Percentiles rank a stretch among this genome's conserved stretches.
Conservation (phyloP, 2,888 invertebrate genomes). For the Coenonympha glycerion region DNA sequence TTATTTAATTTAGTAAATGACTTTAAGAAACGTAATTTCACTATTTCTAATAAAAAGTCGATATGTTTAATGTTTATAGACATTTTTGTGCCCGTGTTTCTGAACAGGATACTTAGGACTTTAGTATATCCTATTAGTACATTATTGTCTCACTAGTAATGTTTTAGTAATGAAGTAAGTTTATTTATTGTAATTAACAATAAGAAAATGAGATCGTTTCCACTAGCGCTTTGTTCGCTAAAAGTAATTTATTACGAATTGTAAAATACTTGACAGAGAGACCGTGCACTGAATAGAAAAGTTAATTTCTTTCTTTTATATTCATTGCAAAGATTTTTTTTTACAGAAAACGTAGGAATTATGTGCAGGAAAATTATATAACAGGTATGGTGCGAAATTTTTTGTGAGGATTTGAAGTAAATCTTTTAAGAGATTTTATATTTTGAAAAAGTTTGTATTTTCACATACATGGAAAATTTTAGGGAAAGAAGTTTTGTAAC, state of each 20-base stretch:
- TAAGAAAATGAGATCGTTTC: slow-evolving; percentile 5
- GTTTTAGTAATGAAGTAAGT: neutral
- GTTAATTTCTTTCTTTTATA: slow-evolving; percentile 7
- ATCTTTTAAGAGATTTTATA: neutral
- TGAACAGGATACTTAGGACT: slow-evolving; percentile 39
- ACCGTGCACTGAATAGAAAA: slow-evolving; percentile 8
- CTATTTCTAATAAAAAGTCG: no score
- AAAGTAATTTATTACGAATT: slow-evolving; percentile 10
- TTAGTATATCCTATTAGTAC: neutral
- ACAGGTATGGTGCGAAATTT: slow-evolving; percentile 1
- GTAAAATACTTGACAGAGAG: slow-evolving; percentile 5
- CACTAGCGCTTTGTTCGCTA: neutral
- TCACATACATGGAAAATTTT: neutral
- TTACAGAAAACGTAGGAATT: slow-evolving; percentile 1
- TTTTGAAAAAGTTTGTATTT: neutral
- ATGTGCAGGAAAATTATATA: slow-evolving; percentile 5
- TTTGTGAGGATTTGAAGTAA: neutral
- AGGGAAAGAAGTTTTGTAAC: no score
- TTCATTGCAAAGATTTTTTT: slow-evolving; percentile 3
- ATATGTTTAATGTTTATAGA: slow-evolving; percentile 67
- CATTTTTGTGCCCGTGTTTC: slow-evolving; percentile 54
- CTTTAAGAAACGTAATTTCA: no score
- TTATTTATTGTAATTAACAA: slow-evolving; percentile 3
- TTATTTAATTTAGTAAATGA: no score
- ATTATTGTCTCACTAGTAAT: neutral